phyloP scores from a whole-genome alignment of 2,113 vertebrate genomes.

The Poeciliopsis retropinna region DNA sequence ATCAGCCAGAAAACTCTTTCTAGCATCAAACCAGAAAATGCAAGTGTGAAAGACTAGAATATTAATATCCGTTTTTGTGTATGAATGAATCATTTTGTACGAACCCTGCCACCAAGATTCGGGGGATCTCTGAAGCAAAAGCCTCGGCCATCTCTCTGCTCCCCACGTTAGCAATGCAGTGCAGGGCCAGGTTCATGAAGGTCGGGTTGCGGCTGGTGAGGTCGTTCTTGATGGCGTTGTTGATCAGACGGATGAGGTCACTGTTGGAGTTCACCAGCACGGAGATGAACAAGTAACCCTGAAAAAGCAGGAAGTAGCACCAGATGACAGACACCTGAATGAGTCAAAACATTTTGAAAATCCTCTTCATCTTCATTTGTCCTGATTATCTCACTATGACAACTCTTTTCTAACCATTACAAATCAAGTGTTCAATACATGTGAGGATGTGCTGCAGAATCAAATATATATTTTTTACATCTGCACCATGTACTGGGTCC shows the following conservation, averaged over 20 bases:
- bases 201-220: constrained; percentile 93
- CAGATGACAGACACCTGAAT: background rate
- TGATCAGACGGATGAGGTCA: constrained; percentile 92
- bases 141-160: constrained; percentile 95
- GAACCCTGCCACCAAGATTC: constrained; percentile 91
- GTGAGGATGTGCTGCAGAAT: too few species aligned
- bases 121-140: constrained; percentile 90
- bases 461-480: too few species aligned
- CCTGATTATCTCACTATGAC: too few species aligned
- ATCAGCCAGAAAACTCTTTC: too few species aligned
- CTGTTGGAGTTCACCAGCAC: constrained; percentile 95
- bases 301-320: background rate
- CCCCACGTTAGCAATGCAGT: constrained; percentile 94
- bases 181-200: constrained; percentile 94
- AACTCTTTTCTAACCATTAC: too few species aligned
- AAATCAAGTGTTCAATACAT: too few species aligned
- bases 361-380: too few species aligned
- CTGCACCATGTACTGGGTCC: too few species aligned
- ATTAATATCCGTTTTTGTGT: background rate
- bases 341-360: background rate
- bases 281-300: constrained; percentile 95
- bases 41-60: too few species aligned
- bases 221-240: constrained; percentile 95
- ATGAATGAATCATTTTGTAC: background rate
- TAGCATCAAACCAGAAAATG: too few species aligned